Evolutionary conservation across 2,888 invertebrate species (phyloP).

Genomic region (Schizotus pectinicornis): DNA sequence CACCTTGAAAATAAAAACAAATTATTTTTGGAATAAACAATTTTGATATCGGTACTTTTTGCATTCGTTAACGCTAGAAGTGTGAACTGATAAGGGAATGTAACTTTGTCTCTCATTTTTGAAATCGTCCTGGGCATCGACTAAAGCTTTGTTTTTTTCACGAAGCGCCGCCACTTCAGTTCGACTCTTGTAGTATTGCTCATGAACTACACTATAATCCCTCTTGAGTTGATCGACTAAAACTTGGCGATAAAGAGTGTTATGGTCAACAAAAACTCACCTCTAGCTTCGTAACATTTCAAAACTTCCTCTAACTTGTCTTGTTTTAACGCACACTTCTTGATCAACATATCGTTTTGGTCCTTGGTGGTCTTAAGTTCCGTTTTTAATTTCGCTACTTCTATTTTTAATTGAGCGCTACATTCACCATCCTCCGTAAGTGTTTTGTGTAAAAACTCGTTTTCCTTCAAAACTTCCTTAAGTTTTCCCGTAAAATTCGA

Average conservation of each 20-base stretch:
- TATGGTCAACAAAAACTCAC: slow-evolving; percentile 54
- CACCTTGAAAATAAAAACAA: slow-evolving; percentile 59
- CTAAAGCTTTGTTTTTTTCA: slow-evolving; percentile 65
- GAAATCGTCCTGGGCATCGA: slow-evolving; percentile 61
- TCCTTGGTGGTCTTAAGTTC: slow-evolving; percentile 53
- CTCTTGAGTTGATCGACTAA: slow-evolving; percentile 68
- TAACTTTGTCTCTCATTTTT: slow-evolving; percentile 62
- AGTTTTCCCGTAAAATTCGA: slow-evolving; percentile 74
- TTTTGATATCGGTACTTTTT: slow-evolving; percentile 61
- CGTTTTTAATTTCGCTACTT: slow-evolving; percentile 57
- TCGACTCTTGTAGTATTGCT: slow-evolving; percentile 66
- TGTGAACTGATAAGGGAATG: slow-evolving; percentile 71
- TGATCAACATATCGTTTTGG: slow-evolving; percentile 60
- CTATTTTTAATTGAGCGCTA: slow-evolving; percentile 57
- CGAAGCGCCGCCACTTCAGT: slow-evolving; percentile 66
- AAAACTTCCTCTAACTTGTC: slow-evolving; percentile 77
- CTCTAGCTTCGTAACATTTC: slow-evolving; percentile 75
- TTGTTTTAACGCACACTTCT: slow-evolving; percentile 73
- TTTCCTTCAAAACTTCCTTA: slow-evolving; percentile 73
- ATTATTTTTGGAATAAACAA: not conserved
- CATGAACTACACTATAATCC: slow-evolving; percentile 69
- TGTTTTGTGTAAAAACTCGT: slow-evolving; percentile 66
- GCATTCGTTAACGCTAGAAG: slow-evolving; percentile 74
- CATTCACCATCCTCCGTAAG: slow-evolving; percentile 59
- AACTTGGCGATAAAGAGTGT: slow-evolving; percentile 35